Base-by-base conservation (phyloP, 2,113 vertebrate species). In the Hemichromis elongatus region DNA sequence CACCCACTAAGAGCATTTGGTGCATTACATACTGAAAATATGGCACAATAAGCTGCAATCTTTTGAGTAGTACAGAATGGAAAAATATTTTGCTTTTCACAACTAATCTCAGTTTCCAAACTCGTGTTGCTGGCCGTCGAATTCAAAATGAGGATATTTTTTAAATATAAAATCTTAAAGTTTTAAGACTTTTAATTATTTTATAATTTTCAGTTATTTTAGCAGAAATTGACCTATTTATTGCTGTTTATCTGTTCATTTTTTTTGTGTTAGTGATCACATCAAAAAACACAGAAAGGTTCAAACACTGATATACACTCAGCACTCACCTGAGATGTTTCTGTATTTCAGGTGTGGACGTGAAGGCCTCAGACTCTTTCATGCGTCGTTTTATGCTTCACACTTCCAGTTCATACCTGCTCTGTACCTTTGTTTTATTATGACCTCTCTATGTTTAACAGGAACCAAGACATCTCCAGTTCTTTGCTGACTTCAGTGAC, bases 391-490 rank as follows among this genome's bases (percentile, higher is more conserved):
- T 52, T 2, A 50, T n/a, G 19, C 16, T 9, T 80, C 57, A 63
- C 28, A 35, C 11, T n/a, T 50, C 30, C 56, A 24, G 42, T 52
- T 19, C 7, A 42, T 28, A 47, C 61, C 4, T 52, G 7, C 18
- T 24, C 19, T 79, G 13, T 50, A 19, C 9, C 11, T 82, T 33
- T 66, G 37, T 66, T 35, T 77, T 77, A 52, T 37, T 18, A 21
- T 77, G 10, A 18, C n/a, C 40, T 56, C 16, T 56, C 12, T 54
- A 13, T 89, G 5, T 85, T 88, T 85, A 12, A 63, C 94, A 99
- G 99, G 98, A 99, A 91, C 98, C 99, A 35, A 96, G 99, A 84
- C 98, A 99, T 95, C 97, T 99, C 75, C 98, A 99, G 94, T 98
- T 98, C 94, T 97, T 98, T 92, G 97, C 97, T 19, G 98, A 99